These are phyloP conservation scores for Tachycineta bicolor DNA, from an alignment of 2,113 vertebrate species.

Conservation along the genomic window DNA sequence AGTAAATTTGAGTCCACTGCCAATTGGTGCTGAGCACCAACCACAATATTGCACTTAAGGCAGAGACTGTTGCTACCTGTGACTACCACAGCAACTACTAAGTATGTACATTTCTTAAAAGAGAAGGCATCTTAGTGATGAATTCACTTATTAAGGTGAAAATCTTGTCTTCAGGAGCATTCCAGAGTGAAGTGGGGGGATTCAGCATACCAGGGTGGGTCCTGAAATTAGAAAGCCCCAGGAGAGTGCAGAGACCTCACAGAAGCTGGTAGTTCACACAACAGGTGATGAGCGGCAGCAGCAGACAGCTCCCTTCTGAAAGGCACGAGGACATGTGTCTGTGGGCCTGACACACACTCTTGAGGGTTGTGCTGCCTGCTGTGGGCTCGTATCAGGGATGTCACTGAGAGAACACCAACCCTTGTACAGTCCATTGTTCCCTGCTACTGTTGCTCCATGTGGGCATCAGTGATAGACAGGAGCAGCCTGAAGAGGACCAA, in stretches of 20 bases:
- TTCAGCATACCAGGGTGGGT: no score
- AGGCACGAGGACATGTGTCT: no score
- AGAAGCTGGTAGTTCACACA: neutral
- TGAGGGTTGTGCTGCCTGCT: neutral
- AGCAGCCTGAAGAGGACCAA: neutral
- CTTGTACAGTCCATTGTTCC: neutral
- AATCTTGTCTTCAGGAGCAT: neutral
- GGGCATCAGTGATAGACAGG: neutral
- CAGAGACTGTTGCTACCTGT: neutral
- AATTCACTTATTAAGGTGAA: neutral
- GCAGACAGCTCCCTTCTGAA: neutral
- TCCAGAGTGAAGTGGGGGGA: neutral
- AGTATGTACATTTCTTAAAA: neutral
- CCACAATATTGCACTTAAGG: neutral
- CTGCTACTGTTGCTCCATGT: neutral
- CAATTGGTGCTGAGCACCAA: neutral
- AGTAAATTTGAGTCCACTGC: neutral
- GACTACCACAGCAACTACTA: neutral
- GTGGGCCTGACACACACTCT: neutral
- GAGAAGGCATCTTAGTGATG: neutral
- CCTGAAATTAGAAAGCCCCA: neutral
- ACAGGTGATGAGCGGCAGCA: neutral
- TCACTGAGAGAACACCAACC: neutral
- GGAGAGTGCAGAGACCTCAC: neutral
- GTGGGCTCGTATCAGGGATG: fast-evolving